phyloP scores from a whole-genome alignment of 2,113 vertebrate species.

The Terrapene triunguis region DNA sequence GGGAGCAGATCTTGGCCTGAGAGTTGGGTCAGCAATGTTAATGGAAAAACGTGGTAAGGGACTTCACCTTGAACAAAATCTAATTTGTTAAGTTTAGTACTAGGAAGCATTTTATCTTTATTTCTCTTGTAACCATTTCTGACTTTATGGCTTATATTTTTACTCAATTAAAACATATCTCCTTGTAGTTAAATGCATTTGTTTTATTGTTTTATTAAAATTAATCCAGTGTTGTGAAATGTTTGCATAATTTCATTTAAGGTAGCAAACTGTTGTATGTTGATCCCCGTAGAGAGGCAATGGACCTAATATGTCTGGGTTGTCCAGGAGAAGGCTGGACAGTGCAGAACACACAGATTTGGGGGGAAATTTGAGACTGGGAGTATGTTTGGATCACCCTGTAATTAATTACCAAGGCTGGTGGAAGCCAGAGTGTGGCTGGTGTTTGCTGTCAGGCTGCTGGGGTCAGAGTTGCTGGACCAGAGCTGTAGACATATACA shows the following conservation, averaged over 20 bases:
- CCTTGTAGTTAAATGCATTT: background rate
- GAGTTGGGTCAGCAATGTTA: background rate
- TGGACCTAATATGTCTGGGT: background rate
- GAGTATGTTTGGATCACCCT: background rate
- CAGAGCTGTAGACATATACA: background rate
- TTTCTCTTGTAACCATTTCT: background rate
- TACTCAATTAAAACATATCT: background rate
- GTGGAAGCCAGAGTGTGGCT: background rate
- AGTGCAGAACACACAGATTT: background rate
- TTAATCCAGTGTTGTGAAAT: background rate
- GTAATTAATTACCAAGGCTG: background rate
- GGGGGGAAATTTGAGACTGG: background rate
- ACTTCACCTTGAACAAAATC: background rate
- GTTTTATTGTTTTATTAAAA: background rate
- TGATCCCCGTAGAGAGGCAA: background rate
- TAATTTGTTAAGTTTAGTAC: background rate
- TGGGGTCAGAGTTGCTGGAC: background rate
- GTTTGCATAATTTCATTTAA: background rate
- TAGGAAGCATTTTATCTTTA: background rate
- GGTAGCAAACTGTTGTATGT: background rate
- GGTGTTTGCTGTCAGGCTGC: background rate
- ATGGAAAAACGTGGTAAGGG: background rate
- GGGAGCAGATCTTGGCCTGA: background rate
- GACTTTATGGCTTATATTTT: background rate
- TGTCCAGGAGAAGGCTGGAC: background rate